Evolutionary conservation across 35 echinoderm and acorn worm species (phyloP).

Genomic region (Holothuria glaberrima): DNA sequence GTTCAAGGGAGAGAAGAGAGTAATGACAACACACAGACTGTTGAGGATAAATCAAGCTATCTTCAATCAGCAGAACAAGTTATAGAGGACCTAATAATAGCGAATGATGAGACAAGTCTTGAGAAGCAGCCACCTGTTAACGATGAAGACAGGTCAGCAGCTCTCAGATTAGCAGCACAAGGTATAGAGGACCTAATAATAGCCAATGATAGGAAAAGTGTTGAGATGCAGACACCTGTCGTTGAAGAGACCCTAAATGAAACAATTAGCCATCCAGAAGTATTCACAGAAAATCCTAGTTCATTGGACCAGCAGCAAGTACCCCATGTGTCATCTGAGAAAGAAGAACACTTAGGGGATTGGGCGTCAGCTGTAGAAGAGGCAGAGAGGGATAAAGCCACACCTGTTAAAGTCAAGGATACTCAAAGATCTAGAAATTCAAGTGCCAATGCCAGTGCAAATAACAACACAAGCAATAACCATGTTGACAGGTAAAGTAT

Average conservation of each 20-base stretch:
- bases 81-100: conserved; percentile 8
- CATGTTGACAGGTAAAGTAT: conserved; percentile 27
- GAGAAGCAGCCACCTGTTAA: background rate
- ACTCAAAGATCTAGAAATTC: background rate
- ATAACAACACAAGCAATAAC: conserved; percentile 7
- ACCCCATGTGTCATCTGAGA: too few species aligned
- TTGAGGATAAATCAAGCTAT: background rate
- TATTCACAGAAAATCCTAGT: too few species aligned
- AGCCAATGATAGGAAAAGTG: conserved; percentile 2
- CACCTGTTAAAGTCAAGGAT: too few species aligned
- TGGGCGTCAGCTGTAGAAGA: conserved; percentile 22
- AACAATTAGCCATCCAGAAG: too few species aligned
- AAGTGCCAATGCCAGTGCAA: conserved; percentile 5
- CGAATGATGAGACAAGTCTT: background rate
- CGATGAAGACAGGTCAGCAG: conserved; percentile 4
- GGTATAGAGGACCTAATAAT: conserved; percentile 25
- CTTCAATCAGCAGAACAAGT: background rate
- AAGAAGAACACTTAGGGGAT: conserved; percentile 8
- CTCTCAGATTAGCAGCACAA: conserved; percentile 26
- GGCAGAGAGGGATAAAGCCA: background rate
- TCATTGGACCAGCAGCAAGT: too few species aligned
- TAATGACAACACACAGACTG: too few species aligned
- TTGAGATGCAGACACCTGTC: background rate
- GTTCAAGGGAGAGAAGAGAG: too few species aligned
- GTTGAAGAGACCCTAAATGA: background rate